Evolutionary conservation across 2,113 vertebrate genomes (phyloP), one percentile per base, ranked within the genome.

Genomic region (Sebastes schlegelii): DNA sequence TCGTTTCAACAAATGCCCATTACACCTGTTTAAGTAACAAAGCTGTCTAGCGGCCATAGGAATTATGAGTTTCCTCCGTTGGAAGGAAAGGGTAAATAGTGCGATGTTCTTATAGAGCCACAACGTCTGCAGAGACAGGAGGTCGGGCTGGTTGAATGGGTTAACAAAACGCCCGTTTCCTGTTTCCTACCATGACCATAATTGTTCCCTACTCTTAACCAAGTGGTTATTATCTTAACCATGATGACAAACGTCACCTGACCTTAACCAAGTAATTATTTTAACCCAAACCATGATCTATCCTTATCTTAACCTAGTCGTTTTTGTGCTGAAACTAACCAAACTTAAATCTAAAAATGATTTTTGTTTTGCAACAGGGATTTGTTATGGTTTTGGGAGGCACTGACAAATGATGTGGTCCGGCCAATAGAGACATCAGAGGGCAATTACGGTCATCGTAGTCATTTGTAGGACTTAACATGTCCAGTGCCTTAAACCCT

Each of bases 161-260:
- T 23, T 63, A 60, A 45, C 54, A 48, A 21, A 58, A 17, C 7
- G 14, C 13, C 77, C 11, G 14, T 51, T 26, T 75, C 45, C 57
- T 68, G 48, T 65, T 85, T 85, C 73, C 48, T 58, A 26, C 69
- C 69, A 46, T 10, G 62, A 75, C 74, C 73, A 72, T 58, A 62
- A 67, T 16, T 3, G 1, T 65, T 19, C 65, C 51, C 61, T 42
- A 21, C 68, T 21, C 48, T 77, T 40, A 68, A 58, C 88, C 61
- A 68, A 42, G 6, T 42, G 11, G 57, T 64, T 4, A 16, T 86
- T 76, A 85, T 64, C 68, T 61, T 42, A 52, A 60, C 74, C 77
- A 65, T 65, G 74, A 78, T 74, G 69, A 55, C 16, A n/a, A 69
- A 48, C 51, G 5, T 69, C 64, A 66, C 6, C 42, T 58, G 21